Conservation (phyloP, 2,888 invertebrate species). For the Buathra laborator region DNA sequence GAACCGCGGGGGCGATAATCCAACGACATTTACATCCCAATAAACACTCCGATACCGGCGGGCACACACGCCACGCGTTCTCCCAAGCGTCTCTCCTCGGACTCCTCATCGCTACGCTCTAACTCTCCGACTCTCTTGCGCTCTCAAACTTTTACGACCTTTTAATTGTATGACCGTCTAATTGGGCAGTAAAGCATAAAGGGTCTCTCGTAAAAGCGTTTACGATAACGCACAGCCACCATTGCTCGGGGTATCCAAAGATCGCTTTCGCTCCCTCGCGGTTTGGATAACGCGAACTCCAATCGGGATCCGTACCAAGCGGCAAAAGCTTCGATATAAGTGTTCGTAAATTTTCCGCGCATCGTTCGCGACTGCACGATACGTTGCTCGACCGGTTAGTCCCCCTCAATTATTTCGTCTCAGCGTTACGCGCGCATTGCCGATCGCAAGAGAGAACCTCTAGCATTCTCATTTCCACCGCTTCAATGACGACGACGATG, state of each 20-base stretch:
- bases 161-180: slow-evolving; percentile 83
- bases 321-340: not conserved
- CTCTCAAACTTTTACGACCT: slow-evolving; percentile 81
- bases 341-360: slow-evolving; percentile 13
- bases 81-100: slow-evolving; percentile 33
- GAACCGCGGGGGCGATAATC: slow-evolving; percentile 85
- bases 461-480: slow-evolving; percentile 21
- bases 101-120: slow-evolving; percentile 33
- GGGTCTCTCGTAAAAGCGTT: slow-evolving; percentile 81
- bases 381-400: slow-evolving; percentile 41
- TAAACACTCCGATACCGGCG: slow-evolving; percentile 82
- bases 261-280: slow-evolving; percentile 28
- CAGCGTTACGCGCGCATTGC: not conserved
- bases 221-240: slow-evolving; percentile 76
- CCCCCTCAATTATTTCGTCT: slow-evolving; percentile 28
- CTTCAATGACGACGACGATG: slow-evolving; percentile 45
- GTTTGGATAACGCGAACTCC: not conserved
- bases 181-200: slow-evolving; percentile 82
- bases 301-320: not conserved
- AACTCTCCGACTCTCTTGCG: slow-evolving; percentile 9
- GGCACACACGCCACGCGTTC: slow-evolving; percentile 68
- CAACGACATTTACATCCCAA: slow-evolving; percentile 85
- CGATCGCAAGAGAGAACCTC: too few relatives aligned
- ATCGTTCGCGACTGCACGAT: not conserved
- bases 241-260: slow-evolving; percentile 49